A percentile compares a stretch with the other conserved stretches of the same genome.
These are phyloP conservation scores for Drosophila bifasciata DNA, from an alignment of 1,140 invertebrate species.

Conservation along the genomic window DNA sequence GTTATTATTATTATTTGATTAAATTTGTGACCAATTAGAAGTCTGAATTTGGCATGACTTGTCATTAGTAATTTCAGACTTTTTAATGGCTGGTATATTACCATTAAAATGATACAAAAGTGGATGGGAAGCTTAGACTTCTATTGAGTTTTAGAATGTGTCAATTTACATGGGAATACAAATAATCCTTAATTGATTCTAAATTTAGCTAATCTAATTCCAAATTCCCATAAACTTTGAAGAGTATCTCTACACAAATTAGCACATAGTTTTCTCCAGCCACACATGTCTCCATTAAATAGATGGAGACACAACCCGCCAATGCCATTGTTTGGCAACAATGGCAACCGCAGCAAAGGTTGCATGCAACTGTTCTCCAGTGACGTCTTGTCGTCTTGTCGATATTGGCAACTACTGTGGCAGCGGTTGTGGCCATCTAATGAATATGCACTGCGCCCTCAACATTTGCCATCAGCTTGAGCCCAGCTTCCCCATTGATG, in stretches of 20 bases:
- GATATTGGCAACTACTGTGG: constrained; percentile 39
- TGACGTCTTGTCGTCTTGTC: constrained; percentile 10
- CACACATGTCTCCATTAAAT: too few species aligned
- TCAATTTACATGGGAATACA: too few species aligned
- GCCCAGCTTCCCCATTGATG: constrained; percentile 44
- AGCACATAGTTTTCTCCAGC: too few species aligned
- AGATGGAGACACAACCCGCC: too few species aligned
- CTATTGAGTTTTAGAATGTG: too few species aligned
- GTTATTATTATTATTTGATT: background rate
- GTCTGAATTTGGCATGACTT: constrained; percentile 5
- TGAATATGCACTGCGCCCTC: constrained; percentile 57
- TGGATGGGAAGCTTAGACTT: too few species aligned
- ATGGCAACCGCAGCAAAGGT: too few species aligned
- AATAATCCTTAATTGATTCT: too few species aligned
- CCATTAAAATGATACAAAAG: background rate
- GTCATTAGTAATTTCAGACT: constrained; percentile 11
- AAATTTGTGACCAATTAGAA: constrained; percentile 9
- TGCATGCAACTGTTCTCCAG: background rate
- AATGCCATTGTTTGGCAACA: too few species aligned
- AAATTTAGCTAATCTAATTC: too few species aligned
- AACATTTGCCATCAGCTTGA: constrained; percentile 39
- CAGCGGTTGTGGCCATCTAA: constrained; percentile 57
- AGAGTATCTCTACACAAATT: too few species aligned
- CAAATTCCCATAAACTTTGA: too few species aligned
- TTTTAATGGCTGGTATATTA: background rate